These are phyloP conservation scores for Diorhabda elongata DNA, from an alignment of 1,140 invertebrate species.

Conservation along the genomic window DNA sequence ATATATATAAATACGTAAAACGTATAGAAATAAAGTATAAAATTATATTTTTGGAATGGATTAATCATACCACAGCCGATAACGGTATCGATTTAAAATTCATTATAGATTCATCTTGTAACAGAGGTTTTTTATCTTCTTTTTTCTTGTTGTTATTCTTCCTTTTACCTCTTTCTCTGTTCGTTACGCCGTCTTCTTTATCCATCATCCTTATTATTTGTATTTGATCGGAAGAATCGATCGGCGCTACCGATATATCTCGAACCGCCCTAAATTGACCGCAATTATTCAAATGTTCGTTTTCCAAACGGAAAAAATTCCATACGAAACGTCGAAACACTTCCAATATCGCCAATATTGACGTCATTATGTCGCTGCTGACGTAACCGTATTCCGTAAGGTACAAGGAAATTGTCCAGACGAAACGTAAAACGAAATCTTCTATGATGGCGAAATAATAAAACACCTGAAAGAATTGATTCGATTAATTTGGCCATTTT, in stretches of 20 bases:
- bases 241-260: slow-evolving; percentile 84
- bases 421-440: slow-evolving; percentile 78
- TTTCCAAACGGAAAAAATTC: slow-evolving; percentile 92
- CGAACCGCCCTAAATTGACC: slow-evolving; percentile 88
- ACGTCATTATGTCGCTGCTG: slow-evolving; percentile 70
- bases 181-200: slow-evolving; percentile 59
- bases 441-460: slow-evolving; percentile 95
- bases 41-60: too few relatives aligned
- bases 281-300: slow-evolving; percentile 93
- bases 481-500: not conserved
- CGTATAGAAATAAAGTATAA: too few relatives aligned
- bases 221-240: slow-evolving; percentile 70
- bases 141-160: slow-evolving; percentile 53
- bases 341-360: slow-evolving; percentile 75
- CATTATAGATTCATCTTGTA: slow-evolving; percentile 51
- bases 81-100: slow-evolving; percentile 36
- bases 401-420: slow-evolving; percentile 74
- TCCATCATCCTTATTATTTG: slow-evolving; percentile 73
- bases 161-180: slow-evolving; percentile 52
- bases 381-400: slow-evolving; percentile 71
- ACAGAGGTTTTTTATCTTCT: slow-evolving; percentile 53
- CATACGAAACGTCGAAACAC: slow-evolving; percentile 85
- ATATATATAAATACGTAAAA: too few relatives aligned
- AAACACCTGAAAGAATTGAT: slow-evolving; percentile 62
- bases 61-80: slow-evolving; percentile 3